phyloP scores from a whole-genome alignment of 1,140 invertebrate species.

The Conus betulinus region DNA sequence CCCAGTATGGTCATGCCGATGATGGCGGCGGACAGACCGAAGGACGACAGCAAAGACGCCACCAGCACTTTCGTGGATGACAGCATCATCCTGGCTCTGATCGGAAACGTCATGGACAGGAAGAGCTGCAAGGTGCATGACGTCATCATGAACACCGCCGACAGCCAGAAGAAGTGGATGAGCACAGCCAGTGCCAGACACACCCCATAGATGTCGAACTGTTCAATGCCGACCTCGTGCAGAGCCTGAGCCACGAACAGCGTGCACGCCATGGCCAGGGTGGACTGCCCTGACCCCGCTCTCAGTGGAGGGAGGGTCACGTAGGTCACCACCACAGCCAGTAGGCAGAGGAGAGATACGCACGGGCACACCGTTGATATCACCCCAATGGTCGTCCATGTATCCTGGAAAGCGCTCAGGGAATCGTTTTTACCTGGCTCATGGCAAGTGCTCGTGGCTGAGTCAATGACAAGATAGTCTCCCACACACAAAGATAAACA shows the following conservation, averaged over 20 bases:
- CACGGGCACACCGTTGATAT: conserved; percentile 19
- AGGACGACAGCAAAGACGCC: background rate
- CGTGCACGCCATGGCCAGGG: background rate
- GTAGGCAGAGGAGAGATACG: conserved; percentile 7
- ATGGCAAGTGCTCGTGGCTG: background rate
- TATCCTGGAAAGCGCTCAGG: background rate
- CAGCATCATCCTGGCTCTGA: background rate
- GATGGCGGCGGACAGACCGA: background rate
- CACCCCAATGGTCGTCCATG: conserved; percentile 17
- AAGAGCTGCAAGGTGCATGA: conserved; percentile 18
- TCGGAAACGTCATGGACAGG: conserved; percentile 14
- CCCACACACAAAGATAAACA: conserved; percentile 1
- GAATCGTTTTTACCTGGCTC: background rate
- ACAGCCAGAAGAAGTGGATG: conserved; percentile 31
- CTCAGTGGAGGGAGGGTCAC: background rate
- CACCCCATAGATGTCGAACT: conserved; percentile 1
- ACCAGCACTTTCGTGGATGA: background rate
- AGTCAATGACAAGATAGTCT: background rate
- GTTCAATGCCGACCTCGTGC: conserved; percentile 22
- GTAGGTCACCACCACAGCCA: conserved; percentile 12
- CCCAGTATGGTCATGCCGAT: conserved; percentile 2
- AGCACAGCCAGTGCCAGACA: conserved; percentile 6
- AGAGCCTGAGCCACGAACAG: conserved; percentile 27
- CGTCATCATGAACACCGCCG: conserved; percentile 26
- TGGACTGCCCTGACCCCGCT: conserved; percentile 4